Conservation (phyloP, 1,140 invertebrate genomes). For the Eciton burchellii region DNA sequence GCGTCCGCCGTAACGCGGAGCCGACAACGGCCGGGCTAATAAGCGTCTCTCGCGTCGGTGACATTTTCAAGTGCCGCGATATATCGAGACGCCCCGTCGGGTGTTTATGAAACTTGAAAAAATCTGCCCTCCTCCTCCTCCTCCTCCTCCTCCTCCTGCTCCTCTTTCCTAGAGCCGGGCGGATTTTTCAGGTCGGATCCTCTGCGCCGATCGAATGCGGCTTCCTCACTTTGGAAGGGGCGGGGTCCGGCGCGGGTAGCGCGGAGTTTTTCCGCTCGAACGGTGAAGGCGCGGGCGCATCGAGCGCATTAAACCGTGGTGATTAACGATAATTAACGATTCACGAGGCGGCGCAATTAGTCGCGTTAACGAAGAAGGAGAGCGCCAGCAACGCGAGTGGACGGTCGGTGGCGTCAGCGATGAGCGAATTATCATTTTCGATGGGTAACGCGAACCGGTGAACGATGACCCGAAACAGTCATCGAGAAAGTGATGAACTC, state of each 20-base stretch:
- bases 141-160: too few relatives aligned
- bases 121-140: too few relatives aligned
- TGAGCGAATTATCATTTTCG: conserved; percentile 73
- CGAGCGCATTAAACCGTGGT: neutral
- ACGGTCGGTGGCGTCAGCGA: conserved; percentile 51
- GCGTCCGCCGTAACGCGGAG: conserved; percentile 47
- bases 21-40: conserved; percentile 54
- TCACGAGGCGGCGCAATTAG: conserved; percentile 15
- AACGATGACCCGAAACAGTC: conserved; percentile 73
- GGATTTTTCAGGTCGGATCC: too few relatives aligned
- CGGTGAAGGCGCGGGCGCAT: too few relatives aligned
- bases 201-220: too few relatives aligned
- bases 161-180: too few relatives aligned
- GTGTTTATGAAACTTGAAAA: conserved; percentile 35
- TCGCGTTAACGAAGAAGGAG: conserved; percentile 40
- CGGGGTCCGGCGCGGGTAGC: too few relatives aligned
- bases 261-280: neutral
- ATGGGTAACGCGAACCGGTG: conserved; percentile 68
- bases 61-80: conserved; percentile 53
- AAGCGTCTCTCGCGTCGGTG: conserved; percentile 50
- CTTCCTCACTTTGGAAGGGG: too few relatives aligned
- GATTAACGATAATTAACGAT: conserved; percentile 44
- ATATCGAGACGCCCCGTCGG: conserved; percentile 11
- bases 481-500: conserved; percentile 76
- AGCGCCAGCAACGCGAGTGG: conserved; percentile 24